Base-by-base conservation (phyloP, 2,888 invertebrate species). In the Keiferia lycopersicella region DNA sequence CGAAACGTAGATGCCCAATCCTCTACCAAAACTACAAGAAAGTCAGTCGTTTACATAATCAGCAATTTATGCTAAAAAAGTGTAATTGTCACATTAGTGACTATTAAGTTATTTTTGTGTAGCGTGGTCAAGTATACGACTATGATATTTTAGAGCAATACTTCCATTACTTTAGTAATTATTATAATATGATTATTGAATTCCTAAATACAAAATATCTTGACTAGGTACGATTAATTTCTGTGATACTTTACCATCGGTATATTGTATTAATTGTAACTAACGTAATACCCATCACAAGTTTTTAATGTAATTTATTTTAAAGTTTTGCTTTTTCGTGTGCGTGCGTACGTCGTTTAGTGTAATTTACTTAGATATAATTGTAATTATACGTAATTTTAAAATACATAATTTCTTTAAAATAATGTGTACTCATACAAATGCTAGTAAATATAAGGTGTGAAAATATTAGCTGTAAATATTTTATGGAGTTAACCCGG, bases 181-280 rank as follows among this genome's bases (percentile, higher is more conserved):
- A 81, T 71, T 72, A 78, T 82, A 79, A 81, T 34, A 34, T 34
- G 34, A 34, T 34, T 34, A 34, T 8, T 83, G 76, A 83, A 80
- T 77, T 83, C 83, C 79, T 79, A 82, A 34, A 34, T 34, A 34
- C 34, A 84, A 87, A 87, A 57, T 65, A 65, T 63, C 86, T 87
- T 87, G 89, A 90, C 87, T 91, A 90, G 88, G 83, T 86, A 84
- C 84, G 84, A 84, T 91, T 91, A 85, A 88, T 89, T 91, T 91
- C 91, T 91, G 91, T 91, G 91, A 91, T 91, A 91, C 88, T 90
- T 89, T 90, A 88, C 90, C 90, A 80, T 76, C 85, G 87, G 81
- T 81, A 86, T 83, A 88, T 80, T 82, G 76, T 81, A 79, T 74
- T 78, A 73, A 71, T 84, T 84, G 73, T 73, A 72, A 72, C 75